Conservation (phyloP, 1,140 invertebrate genomes). For the Archegozetes longisetosus region DNA sequence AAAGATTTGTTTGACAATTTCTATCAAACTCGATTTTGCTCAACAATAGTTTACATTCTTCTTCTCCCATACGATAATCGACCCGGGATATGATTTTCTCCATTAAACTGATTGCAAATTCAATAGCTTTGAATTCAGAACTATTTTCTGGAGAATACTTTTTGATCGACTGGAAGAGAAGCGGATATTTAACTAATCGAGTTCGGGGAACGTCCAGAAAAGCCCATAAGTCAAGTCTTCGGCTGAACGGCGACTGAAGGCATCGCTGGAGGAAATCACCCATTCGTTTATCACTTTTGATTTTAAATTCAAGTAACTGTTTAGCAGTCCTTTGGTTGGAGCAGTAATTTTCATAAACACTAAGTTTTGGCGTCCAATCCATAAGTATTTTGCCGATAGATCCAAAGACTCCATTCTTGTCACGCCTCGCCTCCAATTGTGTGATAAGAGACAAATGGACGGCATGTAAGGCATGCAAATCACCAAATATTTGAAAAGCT, state of each 20-base stretch:
- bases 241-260: neutral
- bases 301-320: neutral
- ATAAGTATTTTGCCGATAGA: neutral
- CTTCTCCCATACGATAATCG: neutral
- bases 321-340: neutral
- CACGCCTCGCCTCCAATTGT: neutral
- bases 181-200: neutral
- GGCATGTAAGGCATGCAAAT: neutral
- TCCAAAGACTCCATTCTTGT: neutral
- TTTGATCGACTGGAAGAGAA: neutral
- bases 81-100: neutral
- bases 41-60: neutral
- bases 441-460: neutral
- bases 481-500: neutral
- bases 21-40: neutral
- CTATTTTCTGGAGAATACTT: neutral
- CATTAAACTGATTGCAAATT: neutral
- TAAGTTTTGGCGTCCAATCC: neutral
- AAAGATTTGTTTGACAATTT: neutral
- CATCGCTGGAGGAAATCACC: neutral
- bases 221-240: neutral
- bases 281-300: neutral
- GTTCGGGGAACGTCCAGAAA: neutral
- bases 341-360: neutral
- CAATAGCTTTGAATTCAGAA: neutral